Evolutionary conservation across 2,113 vertebrate genomes (phyloP), one percentile per base, ranked within the genome.

Genomic region (Ranitomeya imitator): DNA sequence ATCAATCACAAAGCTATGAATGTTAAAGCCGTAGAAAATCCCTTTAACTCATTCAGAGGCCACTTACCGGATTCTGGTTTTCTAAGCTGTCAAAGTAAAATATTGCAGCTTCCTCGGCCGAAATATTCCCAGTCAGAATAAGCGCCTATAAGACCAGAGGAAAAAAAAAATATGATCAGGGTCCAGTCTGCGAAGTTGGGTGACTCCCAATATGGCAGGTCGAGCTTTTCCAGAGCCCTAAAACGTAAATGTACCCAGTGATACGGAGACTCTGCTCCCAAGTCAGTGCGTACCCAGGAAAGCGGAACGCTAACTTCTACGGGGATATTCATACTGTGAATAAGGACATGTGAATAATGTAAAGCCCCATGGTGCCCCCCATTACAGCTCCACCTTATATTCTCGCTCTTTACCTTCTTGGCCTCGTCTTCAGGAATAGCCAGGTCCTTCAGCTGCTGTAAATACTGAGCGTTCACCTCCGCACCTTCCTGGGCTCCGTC

Each of bases 41-140:
- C 55, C 55, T 57, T 57, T 57, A 57, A 57, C 7, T 57, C 9
- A 69, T 69, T 69, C 15, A 31, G 31, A 71, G 13, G 13, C 14
- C 10, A 31, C 37, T 84, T 88, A 88, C 87, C 81, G 16, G 59
- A 78, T 84, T 84, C 95, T 96, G 95, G 91, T 95, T 95, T 92
- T 96, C 95, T 91, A 96, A 93, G 90, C 95, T 95, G 93, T 96
- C 94, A 92, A 96, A 96, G 92, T 96, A 96, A 92, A 96, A 96
- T 94, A 96, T 95, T 87, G 95, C 95, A 57, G 96, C 96, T 90
- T 95, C 95, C 85, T 96, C 95, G 2, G 95, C 96, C 74, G 95
- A 96, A 84, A 95, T 93, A 37, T 96, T 96, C 89, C 94, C 92
- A 51, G 95, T 96, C 86, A 95, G 94, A 84, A 95, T 91, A 78